These are phyloP conservation scores for Uromys caudimaculatus DNA, from an alignment of 2,797 vertebrate species.

Conservation along the genomic window DNA sequence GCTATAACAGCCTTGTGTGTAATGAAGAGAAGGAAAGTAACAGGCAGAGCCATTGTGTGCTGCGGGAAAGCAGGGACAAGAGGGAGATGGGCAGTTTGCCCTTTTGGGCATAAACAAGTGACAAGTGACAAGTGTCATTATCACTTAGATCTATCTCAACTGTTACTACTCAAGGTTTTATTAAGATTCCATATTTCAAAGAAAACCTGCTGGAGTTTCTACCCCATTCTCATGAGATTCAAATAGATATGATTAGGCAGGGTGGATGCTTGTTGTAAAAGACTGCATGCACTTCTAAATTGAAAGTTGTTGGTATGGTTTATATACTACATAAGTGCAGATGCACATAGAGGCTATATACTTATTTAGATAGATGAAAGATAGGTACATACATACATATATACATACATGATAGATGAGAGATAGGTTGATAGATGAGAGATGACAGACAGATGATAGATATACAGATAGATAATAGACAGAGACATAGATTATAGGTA, in stretches of 20 bases:
- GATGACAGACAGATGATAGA: too few relatives aligned
- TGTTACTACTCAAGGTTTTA: slow-evolving; percentile 29
- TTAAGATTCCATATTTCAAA: background rate
- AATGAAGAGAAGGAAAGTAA: background rate
- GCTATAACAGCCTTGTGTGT: background rate
- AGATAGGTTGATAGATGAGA: background rate
- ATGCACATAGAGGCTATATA: background rate
- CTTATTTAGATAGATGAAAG: background rate
- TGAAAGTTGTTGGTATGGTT: slow-evolving; percentile 28
- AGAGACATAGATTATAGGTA: background rate
- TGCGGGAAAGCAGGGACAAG: background rate
- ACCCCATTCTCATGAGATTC: slow-evolving; percentile 51
- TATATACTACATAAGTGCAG: background rate
- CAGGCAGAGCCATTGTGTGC: background rate
- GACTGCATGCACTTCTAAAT: slow-evolving; percentile 30
- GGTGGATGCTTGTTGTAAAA: slow-evolving; percentile 43
- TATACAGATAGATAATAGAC: background rate
- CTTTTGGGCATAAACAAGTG: background rate
- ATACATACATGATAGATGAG: background rate
- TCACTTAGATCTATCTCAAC: background rate
- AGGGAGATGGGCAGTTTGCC: background rate
- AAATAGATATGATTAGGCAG: slow-evolving; percentile 40
- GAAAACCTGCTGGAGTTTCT: slow-evolving; percentile 47
- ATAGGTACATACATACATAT: background rate
- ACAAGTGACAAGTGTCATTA: slow-evolving; percentile 44